A percentile compares a stretch with the other conserved stretches of the same genome.
phyloP scores from a whole-genome alignment of 2,888 invertebrate genomes.

The Drosophila limbata region DNA sequence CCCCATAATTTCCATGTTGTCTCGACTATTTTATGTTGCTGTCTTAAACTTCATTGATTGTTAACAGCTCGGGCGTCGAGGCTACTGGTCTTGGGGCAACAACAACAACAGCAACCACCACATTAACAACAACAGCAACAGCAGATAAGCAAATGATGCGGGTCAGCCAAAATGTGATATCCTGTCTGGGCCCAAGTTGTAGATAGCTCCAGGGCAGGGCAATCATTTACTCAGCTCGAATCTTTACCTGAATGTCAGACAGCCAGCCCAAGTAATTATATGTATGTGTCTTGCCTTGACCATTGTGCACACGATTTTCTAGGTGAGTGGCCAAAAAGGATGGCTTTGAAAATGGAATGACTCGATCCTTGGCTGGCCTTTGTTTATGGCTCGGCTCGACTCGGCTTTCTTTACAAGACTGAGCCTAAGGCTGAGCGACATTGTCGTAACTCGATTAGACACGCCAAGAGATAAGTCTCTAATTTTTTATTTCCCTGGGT shows the following conservation, averaged over 20 bases:
- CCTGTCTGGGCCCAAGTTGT: conserved; percentile 56
- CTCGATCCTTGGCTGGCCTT: conserved; percentile 65
- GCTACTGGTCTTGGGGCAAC: conserved; percentile 67
- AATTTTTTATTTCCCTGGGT: conserved; percentile 63
- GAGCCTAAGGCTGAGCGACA: conserved; percentile 61
- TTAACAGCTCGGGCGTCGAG: conserved; percentile 62
- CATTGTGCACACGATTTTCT: conserved; percentile 68
- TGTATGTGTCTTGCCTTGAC: conserved; percentile 55
- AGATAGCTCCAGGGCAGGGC: conserved; percentile 62
- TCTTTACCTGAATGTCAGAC: conserved; percentile 65
- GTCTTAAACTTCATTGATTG: conserved; percentile 60
- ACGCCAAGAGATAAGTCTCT: conserved; percentile 73
- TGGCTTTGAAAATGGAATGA: conserved; percentile 46
- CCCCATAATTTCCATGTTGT: conserved; percentile 42
- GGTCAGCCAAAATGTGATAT: conserved; percentile 59
- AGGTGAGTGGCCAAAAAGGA: conserved; percentile 59
- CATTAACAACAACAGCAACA: conserved; percentile 18
- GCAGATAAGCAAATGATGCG: conserved; percentile 58
- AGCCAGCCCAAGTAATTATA: conserved; percentile 63
- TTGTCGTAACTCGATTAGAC: conserved; percentile 78
- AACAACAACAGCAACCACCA: conserved; percentile 31
- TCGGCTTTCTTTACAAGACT: conserved; percentile 41
- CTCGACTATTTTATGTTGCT: conserved; percentile 51
- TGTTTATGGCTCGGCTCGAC: conserved; percentile 31
- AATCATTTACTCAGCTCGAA: conserved; percentile 50